These are phyloP conservation scores for Melanotaenia trifasciata DNA, from an alignment of 2,797 vertebrate genomes.

Conservation along the genomic window DNA sequence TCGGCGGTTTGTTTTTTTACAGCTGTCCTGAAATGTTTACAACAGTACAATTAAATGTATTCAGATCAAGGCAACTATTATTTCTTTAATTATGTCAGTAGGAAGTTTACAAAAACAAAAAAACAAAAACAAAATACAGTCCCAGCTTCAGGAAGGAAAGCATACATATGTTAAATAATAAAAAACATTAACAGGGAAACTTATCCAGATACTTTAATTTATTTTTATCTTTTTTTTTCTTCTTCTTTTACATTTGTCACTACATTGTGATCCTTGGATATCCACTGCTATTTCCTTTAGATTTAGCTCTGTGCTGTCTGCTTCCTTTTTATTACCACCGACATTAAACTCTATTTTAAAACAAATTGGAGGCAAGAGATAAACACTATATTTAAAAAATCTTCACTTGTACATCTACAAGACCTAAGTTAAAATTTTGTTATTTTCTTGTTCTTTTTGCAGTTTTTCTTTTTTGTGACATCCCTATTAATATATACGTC, in stretches of 20 bases:
- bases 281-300: background rate
- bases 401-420: too few relatives aligned
- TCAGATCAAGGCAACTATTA: background rate
- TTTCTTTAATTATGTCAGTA: constrained; percentile 15
- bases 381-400: background rate
- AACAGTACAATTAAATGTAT: background rate
- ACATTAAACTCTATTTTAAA: background rate
- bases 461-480: background rate
- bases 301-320: background rate
- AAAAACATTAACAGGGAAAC: too few relatives aligned
- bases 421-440: background rate
- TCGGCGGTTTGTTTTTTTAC: background rate
- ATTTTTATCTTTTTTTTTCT: too few relatives aligned
- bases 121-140: constrained; percentile 5
- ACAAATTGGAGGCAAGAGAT: background rate
- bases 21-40: background rate
- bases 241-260: background rate
- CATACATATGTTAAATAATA: background rate
- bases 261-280: background rate
- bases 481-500: background rate
- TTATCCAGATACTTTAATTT: too few relatives aligned
- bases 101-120: constrained; percentile 1
- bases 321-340: background rate
- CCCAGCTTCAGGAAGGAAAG: background rate
- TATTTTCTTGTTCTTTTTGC: background rate